Percentiles rank a stretch among this genome's conserved stretches.
phyloP scores from a whole-genome alignment of 2,888 invertebrate genomes.

The Taenaris catops region DNA sequence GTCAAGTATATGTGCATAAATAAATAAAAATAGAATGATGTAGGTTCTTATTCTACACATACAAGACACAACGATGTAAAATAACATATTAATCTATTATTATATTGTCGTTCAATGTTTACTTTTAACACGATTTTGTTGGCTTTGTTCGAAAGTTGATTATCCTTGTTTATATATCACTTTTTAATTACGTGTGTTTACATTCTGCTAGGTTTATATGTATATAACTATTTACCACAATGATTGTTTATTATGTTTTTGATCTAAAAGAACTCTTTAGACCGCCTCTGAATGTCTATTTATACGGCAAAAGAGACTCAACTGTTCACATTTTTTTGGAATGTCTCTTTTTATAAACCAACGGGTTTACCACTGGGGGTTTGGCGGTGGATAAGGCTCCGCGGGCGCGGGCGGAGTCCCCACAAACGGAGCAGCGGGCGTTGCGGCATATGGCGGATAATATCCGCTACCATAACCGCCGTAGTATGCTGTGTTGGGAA shows the following conservation, averaged over 20 bases:
- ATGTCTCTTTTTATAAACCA: neutral
- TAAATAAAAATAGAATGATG: too few relatives aligned
- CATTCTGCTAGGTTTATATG: too few relatives aligned
- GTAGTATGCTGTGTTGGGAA: slow-evolving; percentile 73
- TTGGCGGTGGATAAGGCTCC: slow-evolving; percentile 24
- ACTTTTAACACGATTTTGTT: too few relatives aligned
- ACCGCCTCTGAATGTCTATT: neutral
- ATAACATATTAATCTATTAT: too few relatives aligned
- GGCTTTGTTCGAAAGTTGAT: too few relatives aligned
- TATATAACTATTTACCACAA: too few relatives aligned
- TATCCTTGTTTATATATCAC: too few relatives aligned
- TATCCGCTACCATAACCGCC: slow-evolving; percentile 74
- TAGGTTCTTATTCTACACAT: too few relatives aligned
- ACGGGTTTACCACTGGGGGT: slow-evolving; percentile 22
- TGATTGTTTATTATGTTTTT: neutral
- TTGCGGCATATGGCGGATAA: slow-evolving; percentile 64
- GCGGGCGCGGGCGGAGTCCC: slow-evolving; percentile 34
- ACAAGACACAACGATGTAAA: too few relatives aligned
- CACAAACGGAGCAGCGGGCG: slow-evolving; percentile 53
- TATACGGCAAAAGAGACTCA: neutral
- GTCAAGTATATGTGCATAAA: too few relatives aligned
- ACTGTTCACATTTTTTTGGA: slow-evolving; percentile 2
- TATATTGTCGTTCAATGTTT: too few relatives aligned
- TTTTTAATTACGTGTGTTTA: too few relatives aligned
- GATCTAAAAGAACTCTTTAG: neutral